Percentiles rank a stretch among this genome's conserved stretches.
Evolutionary conservation across 2,797 vertebrate species (phyloP).

Genomic region (Cyprinodon diabolis): DNA sequence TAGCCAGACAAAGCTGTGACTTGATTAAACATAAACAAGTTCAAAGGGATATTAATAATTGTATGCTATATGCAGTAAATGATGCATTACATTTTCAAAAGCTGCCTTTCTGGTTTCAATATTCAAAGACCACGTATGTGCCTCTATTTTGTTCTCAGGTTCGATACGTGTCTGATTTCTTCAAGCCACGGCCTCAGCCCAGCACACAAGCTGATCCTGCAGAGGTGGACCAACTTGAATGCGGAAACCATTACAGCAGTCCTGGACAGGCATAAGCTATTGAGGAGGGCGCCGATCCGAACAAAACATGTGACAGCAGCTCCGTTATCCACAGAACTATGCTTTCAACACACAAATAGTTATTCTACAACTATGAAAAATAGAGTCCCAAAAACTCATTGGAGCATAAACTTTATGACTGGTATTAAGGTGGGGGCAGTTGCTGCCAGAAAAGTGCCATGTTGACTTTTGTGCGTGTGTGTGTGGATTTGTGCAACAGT

Average conservation of each 20-base stretch:
- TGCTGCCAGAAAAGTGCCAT: slow-evolving; percentile 15
- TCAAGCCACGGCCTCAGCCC: slow-evolving; percentile 82
- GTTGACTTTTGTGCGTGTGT: slow-evolving; percentile 6
- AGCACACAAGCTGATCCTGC: slow-evolving; percentile 28
- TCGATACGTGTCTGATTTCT: slow-evolving; percentile 91
- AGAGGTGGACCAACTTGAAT: slow-evolving; percentile 75
- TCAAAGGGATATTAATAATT: not conserved
- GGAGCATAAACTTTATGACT: slow-evolving; percentile 27
- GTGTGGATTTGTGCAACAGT: slow-evolving; percentile 8
- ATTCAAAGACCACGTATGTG: not conserved
- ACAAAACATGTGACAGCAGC: slow-evolving; percentile 22
- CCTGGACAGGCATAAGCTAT: slow-evolving; percentile 75
- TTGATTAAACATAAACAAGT: not conserved
- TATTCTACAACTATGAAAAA: slow-evolving; percentile 31
- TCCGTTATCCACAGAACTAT: slow-evolving; percentile 22
- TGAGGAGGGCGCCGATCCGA: slow-evolving; percentile 6
- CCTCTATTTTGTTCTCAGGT: slow-evolving; percentile 76
- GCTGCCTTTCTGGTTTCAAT: not conserved
- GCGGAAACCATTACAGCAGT: slow-evolving; percentile 85
- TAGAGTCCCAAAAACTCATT: slow-evolving; percentile 38
- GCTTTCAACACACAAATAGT: slow-evolving; percentile 11
- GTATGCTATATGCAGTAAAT: no score
- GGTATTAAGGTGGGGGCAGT: slow-evolving; percentile 30
- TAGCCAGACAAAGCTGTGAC: not conserved
- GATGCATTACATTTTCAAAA: not conserved